Percentiles rank a stretch among this genome's conserved stretches.
These are phyloP conservation scores for Ditula angustiorana DNA, from an alignment of 2,888 invertebrate species.

Conservation along the genomic window DNA sequence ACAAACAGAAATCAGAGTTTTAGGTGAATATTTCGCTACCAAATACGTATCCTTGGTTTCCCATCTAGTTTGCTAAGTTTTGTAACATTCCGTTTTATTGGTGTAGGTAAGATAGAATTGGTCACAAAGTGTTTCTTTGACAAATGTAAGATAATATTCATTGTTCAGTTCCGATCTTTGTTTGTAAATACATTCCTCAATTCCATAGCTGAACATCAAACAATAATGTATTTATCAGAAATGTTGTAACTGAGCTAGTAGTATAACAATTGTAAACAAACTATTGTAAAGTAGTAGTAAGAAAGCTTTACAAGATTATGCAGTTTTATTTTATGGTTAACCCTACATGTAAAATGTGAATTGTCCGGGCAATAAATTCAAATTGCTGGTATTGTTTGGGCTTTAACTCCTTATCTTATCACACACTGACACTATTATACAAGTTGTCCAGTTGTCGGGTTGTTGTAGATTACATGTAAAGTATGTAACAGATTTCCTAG, in stretches of 20 bases:
- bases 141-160: neutral
- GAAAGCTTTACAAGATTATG: conserved; percentile 1
- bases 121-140: too few species aligned
- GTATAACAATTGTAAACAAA: neutral
- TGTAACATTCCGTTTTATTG: conserved; percentile 10
- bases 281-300: conserved; percentile 3
- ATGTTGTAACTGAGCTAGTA: neutral
- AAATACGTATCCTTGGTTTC: neutral
- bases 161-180: neutral
- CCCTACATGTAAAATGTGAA: neutral
- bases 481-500: neutral
- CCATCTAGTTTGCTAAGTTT: neutral
- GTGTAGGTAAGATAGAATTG: neutral
- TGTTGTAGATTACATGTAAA: conserved; percentile 3
- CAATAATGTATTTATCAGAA: neutral
- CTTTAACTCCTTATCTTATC: conserved; percentile 23
- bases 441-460: neutral
- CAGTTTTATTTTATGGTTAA: neutral
- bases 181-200: neutral
- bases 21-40: conserved; percentile 41
- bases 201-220: neutral
- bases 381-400: neutral
- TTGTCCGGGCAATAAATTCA: conserved; percentile 1
- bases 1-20: conserved; percentile 77
- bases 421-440: neutral